Base-by-base conservation (phyloP, 1,140 invertebrate species). In the Formica selysi region DNA sequence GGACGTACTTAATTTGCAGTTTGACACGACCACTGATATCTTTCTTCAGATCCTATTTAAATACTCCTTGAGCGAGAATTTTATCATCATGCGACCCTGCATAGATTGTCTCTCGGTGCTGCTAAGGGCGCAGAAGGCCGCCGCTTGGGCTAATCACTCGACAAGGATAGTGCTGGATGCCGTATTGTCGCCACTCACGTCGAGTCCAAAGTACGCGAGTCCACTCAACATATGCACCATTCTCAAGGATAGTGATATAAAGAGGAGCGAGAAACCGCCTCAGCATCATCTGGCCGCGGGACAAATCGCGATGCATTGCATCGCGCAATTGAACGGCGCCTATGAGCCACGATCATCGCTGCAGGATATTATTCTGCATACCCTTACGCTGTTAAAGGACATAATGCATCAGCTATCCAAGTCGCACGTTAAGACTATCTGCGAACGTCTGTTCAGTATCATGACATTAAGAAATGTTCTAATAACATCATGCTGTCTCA, bases 121-220 rank as follows among this genome's bases (percentile, higher is more conserved):
- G n/a, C n/a, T n/a, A n/a, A n/a, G n/a, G n/a, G n/a, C n/a, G n/a
- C n/a, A n/a, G n/a, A n/a, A n/a, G n/a, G n/a, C n/a, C n/a, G n/a
- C n/a, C n/a, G n/a, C n/a, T n/a, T n/a, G n/a, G n/a, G n/a, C n/a
- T n/a, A n/a, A n/a, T n/a, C n/a, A n/a, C n/a, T n/a, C n/a, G n/a
- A n/a, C n/a, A n/a, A n/a, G n/a, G n/a, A n/a, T n/a, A 90, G 96
- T 98, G 16, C 97, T 98, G 91, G 96, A 97, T 89, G 96, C 96
- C 2, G 94, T 99, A 61, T 94, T 99, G 4, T 96, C 97, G 1
- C 98, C 26, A 95, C 97, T 61, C 97, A 99, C 95, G 96, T 96
- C 19, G 99, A 98, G 93, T 98, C 98, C 8, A 99, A 98, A 96
- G 96, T 97, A 70, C 96, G 98, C 6, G 99, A 98, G 95, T 96